Percentiles rank a stretch among this genome's conserved stretches.
phyloP scores from a whole-genome alignment of 2,113 vertebrate species.

The Bufo gargarizans region DNA sequence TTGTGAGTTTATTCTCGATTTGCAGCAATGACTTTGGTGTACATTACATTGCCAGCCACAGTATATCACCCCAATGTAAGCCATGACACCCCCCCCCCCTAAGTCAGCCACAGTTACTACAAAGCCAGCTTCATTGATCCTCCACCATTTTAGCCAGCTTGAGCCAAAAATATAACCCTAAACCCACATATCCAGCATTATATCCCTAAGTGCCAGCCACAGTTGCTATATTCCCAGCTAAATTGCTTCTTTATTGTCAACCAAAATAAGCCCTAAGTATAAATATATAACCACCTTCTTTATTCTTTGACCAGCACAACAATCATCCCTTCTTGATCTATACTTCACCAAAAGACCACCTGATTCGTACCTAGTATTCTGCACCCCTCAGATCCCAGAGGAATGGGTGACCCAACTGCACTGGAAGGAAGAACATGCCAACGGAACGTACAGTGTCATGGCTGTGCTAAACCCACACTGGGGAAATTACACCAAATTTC shows the following conservation, averaged over 20 bases:
- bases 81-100: too few species aligned
- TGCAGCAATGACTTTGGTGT: too few species aligned
- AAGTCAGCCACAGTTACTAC: too few species aligned
- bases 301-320: background rate
- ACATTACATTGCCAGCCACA: too few species aligned
- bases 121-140: too few species aligned
- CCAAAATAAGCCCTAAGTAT: background rate
- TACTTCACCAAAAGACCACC: background rate
- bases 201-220: background rate
- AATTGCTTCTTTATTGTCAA: background rate
- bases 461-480: conserved; percentile 13
- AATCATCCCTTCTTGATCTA: background rate
- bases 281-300: background rate
- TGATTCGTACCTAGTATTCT: conserved; percentile 1
- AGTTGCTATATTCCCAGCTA: background rate
- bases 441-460: conserved; percentile 35
- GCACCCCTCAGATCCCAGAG: background rate
- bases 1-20: too few species aligned
- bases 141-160: too few species aligned
- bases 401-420: conserved; percentile 24
- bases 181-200: too few species aligned
- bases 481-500: background rate
- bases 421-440: conserved; percentile 22
- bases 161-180: too few species aligned
- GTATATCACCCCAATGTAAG: too few species aligned